phyloP scores from a whole-genome alignment of 2,113 vertebrate species.

The Alaudala cheleensis region DNA sequence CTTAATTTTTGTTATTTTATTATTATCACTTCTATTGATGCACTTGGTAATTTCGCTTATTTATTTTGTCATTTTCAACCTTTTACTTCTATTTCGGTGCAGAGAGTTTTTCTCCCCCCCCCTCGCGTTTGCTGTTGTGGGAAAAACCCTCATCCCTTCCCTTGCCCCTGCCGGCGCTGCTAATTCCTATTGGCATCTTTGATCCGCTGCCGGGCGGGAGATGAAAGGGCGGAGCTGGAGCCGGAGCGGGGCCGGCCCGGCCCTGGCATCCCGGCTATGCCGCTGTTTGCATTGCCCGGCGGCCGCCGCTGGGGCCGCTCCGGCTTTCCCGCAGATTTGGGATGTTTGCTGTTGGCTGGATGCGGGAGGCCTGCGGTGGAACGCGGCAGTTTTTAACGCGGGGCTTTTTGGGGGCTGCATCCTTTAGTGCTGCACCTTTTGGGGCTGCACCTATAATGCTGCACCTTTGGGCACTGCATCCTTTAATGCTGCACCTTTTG shows the following conservation, averaged over 20 bases:
- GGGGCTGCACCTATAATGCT: no score
- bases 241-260: background rate
- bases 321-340: background rate
- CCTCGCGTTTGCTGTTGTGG: background rate
- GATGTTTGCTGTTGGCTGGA: background rate
- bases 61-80: background rate
- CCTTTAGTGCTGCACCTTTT: background rate
- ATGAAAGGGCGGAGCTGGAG: slow-evolving; percentile 36
- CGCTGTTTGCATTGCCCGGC: background rate
- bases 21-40: rapidly evolving
- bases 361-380: rapidly evolving
- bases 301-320: background rate
- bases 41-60: no score
- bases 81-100: rapidly evolving
- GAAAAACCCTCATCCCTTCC: slow-evolving; percentile 20
- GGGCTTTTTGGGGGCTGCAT: background rate
- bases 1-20: background rate
- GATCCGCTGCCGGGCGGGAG: slow-evolving; percentile 38
- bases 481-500: background rate
- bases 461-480: background rate
- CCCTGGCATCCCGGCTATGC: background rate
- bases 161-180: background rate
- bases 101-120: background rate
- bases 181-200: slow-evolving; percentile 61
- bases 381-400: background rate